A percentile compares a stretch with the other conserved stretches of the same genome.
These are phyloP conservation scores for Hemiprocne comata DNA, from an alignment of 2,113 vertebrate genomes.

Conservation along the genomic window DNA sequence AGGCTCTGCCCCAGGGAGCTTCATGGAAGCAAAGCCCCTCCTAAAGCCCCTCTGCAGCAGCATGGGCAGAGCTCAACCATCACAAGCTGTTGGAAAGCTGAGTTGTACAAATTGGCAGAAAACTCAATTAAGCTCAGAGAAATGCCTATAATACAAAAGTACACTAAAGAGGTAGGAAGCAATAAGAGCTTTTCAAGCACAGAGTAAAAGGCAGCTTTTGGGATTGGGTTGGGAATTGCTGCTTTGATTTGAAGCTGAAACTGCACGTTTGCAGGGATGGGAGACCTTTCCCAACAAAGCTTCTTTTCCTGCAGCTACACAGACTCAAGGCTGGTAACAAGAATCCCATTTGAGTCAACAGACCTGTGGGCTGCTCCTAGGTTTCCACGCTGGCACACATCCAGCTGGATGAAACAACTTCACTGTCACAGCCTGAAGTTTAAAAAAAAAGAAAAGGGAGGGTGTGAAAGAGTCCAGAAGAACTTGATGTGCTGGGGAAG, in stretches of 20 bases:
- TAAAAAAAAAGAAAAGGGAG: neutral
- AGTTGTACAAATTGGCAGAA: neutral
- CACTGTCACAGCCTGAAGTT: neutral
- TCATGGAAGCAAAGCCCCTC: neutral
- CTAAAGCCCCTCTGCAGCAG: neutral
- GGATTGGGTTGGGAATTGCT: neutral
- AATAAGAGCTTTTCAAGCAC: neutral
- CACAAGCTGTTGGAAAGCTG: neutral
- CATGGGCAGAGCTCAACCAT: neutral
- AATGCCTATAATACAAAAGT: neutral
- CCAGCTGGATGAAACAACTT: neutral
- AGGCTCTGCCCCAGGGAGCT: neutral
- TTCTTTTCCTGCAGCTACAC: neutral
- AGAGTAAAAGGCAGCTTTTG: neutral
- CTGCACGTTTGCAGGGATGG: neutral
- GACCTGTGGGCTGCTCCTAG: neutral
- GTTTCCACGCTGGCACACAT: neutral
- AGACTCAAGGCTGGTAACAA: neutral
- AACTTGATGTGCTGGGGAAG: neutral
- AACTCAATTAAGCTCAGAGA: neutral
- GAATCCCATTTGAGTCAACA: neutral
- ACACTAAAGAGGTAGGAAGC: neutral
- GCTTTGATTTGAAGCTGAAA: neutral
- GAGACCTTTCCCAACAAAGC: neutral
- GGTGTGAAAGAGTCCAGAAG: neutral